Evolutionary conservation across 1,140 invertebrate species (phyloP).

Genomic region (Trichoplusia ni): DNA sequence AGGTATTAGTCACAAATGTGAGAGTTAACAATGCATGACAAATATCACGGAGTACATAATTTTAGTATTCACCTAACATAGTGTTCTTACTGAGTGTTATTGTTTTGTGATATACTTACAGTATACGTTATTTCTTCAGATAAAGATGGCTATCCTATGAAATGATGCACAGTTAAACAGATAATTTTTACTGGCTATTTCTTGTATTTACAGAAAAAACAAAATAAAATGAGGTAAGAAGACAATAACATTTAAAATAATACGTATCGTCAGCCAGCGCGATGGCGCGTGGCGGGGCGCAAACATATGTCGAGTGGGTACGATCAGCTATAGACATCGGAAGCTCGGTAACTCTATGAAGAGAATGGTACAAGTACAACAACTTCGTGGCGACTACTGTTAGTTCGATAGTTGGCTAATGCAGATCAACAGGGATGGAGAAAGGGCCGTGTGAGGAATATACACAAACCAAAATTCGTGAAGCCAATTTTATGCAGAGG

Average conservation of each 20-base stretch:
- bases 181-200: conserved; percentile 83
- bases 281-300: background rate
- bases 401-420: conserved; percentile 20
- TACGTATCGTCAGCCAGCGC: background rate
- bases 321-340: conserved; percentile 6
- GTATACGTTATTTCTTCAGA: conserved; percentile 82
- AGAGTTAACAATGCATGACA: conserved; percentile 60
- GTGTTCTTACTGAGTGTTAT: conserved; percentile 79
- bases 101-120: conserved; percentile 84
- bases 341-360: conserved; percentile 11
- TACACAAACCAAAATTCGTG: conserved; percentile 36
- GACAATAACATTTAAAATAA: conserved; percentile 36
- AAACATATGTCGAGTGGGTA: background rate
- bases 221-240: conserved; percentile 56
- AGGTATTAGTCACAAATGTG: conserved; percentile 65
- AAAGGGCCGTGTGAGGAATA: conserved; percentile 33
- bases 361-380: background rate
- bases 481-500: conserved; percentile 44
- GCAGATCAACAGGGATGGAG: conserved; percentile 22
- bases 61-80: conserved; percentile 78
- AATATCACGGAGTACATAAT: conserved; percentile 58
- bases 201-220: conserved; percentile 78
- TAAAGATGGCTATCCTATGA: conserved; percentile 85
- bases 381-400: conserved; percentile 12
- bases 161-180: conserved; percentile 86